Base-by-base conservation (phyloP, 2,888 invertebrate species). In the Aphidius colemani region DNA sequence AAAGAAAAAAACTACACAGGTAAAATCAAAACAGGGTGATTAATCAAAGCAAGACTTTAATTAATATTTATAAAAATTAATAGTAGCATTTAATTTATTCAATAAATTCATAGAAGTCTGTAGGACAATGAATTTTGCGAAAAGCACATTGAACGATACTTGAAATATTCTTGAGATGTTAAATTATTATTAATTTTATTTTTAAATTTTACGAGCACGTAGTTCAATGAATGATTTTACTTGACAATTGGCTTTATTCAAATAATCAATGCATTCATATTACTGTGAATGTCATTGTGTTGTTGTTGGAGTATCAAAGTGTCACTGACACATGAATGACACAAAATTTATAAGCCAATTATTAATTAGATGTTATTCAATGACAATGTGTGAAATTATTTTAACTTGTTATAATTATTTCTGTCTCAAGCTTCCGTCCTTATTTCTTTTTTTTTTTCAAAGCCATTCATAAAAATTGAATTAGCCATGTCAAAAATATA, bases 291-390 rank as follows among this genome's bases (percentile, higher is more conserved):
- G 58, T 58, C 57, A 61, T 66, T 58, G 61, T 58, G 13, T 48
- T 53, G 53, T 51, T 30, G 5, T 30, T 30, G 3, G 30, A 30
- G 40, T 53, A 59, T 64, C 55, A 55, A 59, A 53, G 59, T 59
- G 53, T 43, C 49, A 9, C 57, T 55, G 53, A 61, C 64, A 63
- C 66, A 68, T 70, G 70, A 70, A 71, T 69, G 62, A n/a, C n/a
- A n/a, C n/a, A 70, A 71, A 30, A 72, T 69, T 63, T 66, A 67
- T 66, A 66, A 67, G 68, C 67, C 71, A 71, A 72, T 73, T 72
- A 70, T 68, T 66, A 70, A 71, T 71, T 69, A 70, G 71, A 68
- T 66, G 64, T 68, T 66, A 67, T 69, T 70, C 67, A 68, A 67
- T 61, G 13, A 2, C 13, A 18, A 18, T 18, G 13, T 18, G 13